phyloP scores from a whole-genome alignment of 2,797 vertebrate species.

The Heterohyrax brucei region DNA sequence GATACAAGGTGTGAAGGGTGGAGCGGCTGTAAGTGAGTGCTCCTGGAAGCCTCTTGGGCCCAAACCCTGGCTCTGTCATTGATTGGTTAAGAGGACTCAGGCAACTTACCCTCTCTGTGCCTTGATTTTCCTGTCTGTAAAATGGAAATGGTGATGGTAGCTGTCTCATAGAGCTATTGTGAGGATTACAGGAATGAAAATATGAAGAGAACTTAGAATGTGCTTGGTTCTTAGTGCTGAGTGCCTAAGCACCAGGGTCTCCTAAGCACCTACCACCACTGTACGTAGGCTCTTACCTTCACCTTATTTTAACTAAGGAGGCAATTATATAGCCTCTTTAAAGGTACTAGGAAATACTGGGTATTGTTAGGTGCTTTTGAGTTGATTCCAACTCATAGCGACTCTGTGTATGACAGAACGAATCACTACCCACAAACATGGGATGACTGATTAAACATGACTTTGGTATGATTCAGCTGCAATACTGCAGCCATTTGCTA shows the following conservation, averaged over 20 bases:
- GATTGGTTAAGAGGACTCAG: not conserved
- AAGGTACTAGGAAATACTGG: not conserved
- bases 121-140: too few relatives aligned
- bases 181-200: not conserved
- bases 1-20: not conserved
- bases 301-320: not conserved
- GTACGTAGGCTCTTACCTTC: not conserved
- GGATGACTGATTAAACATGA: not conserved
- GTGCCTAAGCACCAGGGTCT: not conserved
- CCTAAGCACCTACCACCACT: not conserved
- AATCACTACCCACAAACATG: too few relatives aligned
- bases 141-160: not conserved
- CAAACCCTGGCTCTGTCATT: not conserved
- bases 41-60: not conserved
- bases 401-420: too few relatives aligned
- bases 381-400: too few relatives aligned
- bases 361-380: too few relatives aligned
- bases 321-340: not conserved
- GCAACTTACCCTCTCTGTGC: not conserved
- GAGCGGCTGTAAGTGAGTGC: not conserved
- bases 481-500: not conserved
- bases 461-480: not conserved
- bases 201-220: not conserved
- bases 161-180: not conserved
- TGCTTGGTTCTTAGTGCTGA: not conserved